Base-by-base conservation (phyloP, 2,797 vertebrate species). In the Melopsittacus undulatus region DNA sequence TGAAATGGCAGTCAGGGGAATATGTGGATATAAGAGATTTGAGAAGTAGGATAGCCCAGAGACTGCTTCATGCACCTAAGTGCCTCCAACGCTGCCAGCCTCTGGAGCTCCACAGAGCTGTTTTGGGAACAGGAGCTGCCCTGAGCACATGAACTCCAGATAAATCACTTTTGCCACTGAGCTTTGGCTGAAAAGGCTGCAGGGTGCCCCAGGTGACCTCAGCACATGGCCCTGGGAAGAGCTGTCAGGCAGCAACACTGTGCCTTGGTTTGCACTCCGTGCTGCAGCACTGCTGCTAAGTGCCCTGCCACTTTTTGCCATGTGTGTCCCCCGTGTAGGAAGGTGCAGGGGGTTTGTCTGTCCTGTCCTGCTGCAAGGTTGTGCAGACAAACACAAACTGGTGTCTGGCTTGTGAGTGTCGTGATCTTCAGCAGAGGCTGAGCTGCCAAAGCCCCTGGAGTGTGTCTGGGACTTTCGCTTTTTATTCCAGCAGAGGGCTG, bases 241-340 rank as follows among this genome's bases (percentile, higher is more conserved):
- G 17, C 68, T 83, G 30, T 49, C 46, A 62, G 54, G 24, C 5
- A 43, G 12, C 23, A 59, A 1, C 21, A 7, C 43, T 23, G 10
- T 54, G 34, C 72, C 68, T 89, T 61, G 7, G 22, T 87, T 89
- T 76, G 43, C 68, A 32, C 26, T 77, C 66, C 29, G 63, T 77
- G 40, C 43, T 42, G 56, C 1, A 1, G 42, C n/a, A 21, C 38
- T 42, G 59, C 48, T 66, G 40, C 52, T 69, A 20, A 13, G 0
- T 34, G 51, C 32, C 49, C 12, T 61, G 56, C 7, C 2, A 0
- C 2, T 0, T 68, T 77, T 61, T 68, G 46, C 20, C 68, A 40
- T 7, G 32, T 1, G 0, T 42, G 22, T 62, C 32, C 27, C 23
- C 5, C 4, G 21, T 36, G n/a, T 10, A 61, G 48, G 32, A 57